Percentiles rank a stretch among this genome's conserved stretches.
phyloP scores from a whole-genome alignment of 2,113 vertebrate genomes.

The Pelobates fuscus region DNA sequence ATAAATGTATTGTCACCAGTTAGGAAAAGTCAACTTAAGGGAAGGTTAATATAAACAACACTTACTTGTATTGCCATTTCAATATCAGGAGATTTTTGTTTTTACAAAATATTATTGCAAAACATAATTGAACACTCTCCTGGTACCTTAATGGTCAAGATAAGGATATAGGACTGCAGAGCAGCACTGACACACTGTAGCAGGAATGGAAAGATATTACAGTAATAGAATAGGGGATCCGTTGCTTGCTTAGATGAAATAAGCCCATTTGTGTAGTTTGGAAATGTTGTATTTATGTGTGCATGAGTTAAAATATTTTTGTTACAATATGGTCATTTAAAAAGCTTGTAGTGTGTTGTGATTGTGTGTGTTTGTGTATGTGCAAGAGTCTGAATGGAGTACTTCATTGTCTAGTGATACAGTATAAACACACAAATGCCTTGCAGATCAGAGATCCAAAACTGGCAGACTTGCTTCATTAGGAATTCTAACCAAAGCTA shows the following conservation, averaged over 20 bases:
- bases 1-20: constrained; percentile 71
- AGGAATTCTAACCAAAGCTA: constrained; percentile 13
- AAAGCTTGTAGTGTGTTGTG: constrained; percentile 30
- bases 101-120: no score
- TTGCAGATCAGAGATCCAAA: constrained; percentile 11
- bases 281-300: constrained; percentile 31
- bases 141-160: constrained; percentile 11
- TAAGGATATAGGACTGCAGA: constrained; percentile 45
- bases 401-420: constrained; percentile 49
- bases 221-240: constrained; percentile 23
- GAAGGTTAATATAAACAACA: constrained; percentile 65
- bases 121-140: no score
- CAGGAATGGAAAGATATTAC: constrained; percentile 40
- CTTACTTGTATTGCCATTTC: constrained; percentile 50
- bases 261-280: constrained; percentile 47
- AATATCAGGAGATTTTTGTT: no score
- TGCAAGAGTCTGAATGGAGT: constrained; percentile 49
- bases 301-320: constrained; percentile 35
- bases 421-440: constrained; percentile 52
- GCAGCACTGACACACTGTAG: constrained; percentile 44
- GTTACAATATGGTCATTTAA: constrained; percentile 30
- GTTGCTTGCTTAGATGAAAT: constrained; percentile 55
- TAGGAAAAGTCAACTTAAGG: constrained; percentile 73
- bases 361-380: no score
- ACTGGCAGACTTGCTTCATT: constrained; percentile 43